Evolutionary conservation across 2,888 invertebrate genomes (phyloP).

Genomic region (Drosophila birchii): DNA sequence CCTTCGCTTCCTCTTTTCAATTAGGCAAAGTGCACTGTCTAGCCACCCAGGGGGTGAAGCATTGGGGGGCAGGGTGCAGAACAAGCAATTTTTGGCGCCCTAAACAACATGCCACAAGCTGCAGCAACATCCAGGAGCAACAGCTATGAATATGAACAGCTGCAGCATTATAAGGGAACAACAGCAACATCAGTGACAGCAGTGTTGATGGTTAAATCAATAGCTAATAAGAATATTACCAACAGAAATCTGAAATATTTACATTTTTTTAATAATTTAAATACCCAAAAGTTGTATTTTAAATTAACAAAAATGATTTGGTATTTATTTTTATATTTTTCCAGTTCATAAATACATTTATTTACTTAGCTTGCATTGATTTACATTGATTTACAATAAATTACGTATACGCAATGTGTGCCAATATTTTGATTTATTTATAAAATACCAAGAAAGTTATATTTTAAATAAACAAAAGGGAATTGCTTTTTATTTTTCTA

Average conservation of each 20-base stretch:
- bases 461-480: neutral
- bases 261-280: neutral
- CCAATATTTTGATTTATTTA: no score
- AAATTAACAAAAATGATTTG: neutral
- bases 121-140: neutral
- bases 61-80: neutral
- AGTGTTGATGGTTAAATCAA: neutral
- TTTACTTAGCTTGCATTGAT: neutral
- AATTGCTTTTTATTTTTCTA: rapidly evolving
- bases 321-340: rapidly evolving
- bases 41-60: neutral
- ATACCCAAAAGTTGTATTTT: neutral
- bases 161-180: neutral
- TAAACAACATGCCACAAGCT: neutral
- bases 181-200: neutral
- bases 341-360: neutral
- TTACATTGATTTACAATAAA: neutral
- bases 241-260: neutral
- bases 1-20: slow-evolving; percentile 46
- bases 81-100: slow-evolving; percentile 10
- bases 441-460: neutral
- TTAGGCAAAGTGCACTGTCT: slow-evolving; percentile 64
- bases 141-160: neutral
- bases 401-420: neutral
- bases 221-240: neutral